Evolutionary conservation across 37 sponge, comb jelly and placozoan species (phyloP), one percentile per base, ranked within the genome.

Genomic region (Chondrilla cf. caribensis): DNA sequence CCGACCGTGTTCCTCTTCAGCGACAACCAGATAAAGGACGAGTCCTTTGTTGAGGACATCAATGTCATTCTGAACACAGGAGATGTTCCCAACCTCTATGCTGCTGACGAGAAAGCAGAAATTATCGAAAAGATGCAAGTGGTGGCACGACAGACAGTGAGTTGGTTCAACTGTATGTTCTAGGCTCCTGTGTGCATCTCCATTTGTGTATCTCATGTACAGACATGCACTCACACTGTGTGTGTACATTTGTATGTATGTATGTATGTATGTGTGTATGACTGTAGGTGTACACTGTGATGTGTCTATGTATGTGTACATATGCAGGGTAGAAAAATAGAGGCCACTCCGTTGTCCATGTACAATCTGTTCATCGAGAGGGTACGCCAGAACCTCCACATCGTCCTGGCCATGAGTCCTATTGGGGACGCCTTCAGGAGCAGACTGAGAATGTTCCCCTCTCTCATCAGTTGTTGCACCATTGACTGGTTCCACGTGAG

Each of bases 21-120:
- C 80, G 99, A 98, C 62, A 95, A 93, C 71, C 96, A 98, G 84
- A 95, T 98, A 82, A 98, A 98, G 64, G 96, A 95, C 70, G 99
- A 98, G 79, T 90, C 94, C 19, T 95, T 98, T 84, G 90, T 98
- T 41, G 99, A 98, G 62, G 99, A 98, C 59, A 93, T 98, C 73
- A 98, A 98, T 82, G 95, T 95, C 90, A 90, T 98, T n/a, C 81
- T 98, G 60, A 98, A 98, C 86, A 95, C 96, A 8, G 99, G 94
- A 28, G 99, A 98, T 64, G 94, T 98, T 11, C 99, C 99, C 55
- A 98, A 98, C 78, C 51, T 98, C 21, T 98, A 89, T 68, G 92
- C 95, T 55, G 75, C 95, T 36, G 99, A 98, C 38, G 99, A 98
- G 83, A 98, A 98, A 67, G 92, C 92, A 9, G 92, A 95, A 26